Conservation (phyloP, 1,140 invertebrate species). For the Drosophila aff. region DNA sequence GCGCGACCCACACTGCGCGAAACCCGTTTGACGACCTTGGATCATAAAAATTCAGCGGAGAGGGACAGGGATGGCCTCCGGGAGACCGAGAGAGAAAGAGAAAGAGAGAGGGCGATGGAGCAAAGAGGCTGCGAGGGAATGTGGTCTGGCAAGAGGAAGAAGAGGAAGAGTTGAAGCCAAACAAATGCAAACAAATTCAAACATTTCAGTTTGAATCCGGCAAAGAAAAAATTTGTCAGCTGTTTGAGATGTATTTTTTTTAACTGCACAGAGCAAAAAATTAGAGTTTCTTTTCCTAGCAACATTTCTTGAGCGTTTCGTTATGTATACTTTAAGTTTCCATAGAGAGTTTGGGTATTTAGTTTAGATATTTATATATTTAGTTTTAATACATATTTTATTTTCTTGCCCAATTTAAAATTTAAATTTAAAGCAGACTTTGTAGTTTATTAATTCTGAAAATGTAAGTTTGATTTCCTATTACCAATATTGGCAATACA, state of each 20-base stretch:
- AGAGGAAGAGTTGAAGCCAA: slow-evolving; percentile 56
- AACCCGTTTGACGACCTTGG: slow-evolving; percentile 84
- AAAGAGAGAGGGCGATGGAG: slow-evolving; percentile 1
- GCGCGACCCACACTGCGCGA: slow-evolving; percentile 57
- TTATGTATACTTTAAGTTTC: not conserved
- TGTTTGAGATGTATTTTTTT: slow-evolving; percentile 9
- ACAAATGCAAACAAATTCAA: slow-evolving; percentile 71
- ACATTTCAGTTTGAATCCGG: slow-evolving; percentile 25
- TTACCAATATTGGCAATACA: not conserved
- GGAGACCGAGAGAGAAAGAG: not conserved
- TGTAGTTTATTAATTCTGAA: not conserved
- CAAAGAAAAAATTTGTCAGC: slow-evolving; percentile 6
- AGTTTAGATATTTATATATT: no score
- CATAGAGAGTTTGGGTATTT: no score
- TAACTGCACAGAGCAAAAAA: slow-evolving; percentile 3
- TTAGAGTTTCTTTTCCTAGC: not conserved
- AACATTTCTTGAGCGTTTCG: not conserved
- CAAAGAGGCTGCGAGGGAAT: not conserved
- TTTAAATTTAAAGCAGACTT: not conserved
- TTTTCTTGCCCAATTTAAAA: no score
- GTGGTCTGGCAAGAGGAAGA: slow-evolving; percentile 11
- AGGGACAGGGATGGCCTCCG: slow-evolving; percentile 18
- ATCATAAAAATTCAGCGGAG: slow-evolving; percentile 61
- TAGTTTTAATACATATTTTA: no score
- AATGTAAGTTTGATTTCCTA: not conserved